Conservation (phyloP, 1,140 invertebrate species). For the Microplitis demolitor region DNA sequence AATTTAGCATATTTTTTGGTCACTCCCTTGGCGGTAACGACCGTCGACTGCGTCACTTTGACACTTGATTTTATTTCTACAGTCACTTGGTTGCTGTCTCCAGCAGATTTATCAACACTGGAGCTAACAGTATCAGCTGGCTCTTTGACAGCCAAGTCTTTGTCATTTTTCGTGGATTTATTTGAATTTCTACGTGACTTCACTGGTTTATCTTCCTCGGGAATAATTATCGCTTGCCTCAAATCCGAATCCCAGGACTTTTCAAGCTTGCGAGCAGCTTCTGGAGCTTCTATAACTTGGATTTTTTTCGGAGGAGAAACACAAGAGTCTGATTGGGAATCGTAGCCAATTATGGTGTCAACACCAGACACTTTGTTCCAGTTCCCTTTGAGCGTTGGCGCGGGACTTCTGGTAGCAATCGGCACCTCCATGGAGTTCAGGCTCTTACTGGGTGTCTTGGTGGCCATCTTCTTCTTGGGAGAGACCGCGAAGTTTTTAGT, state of each 20-base stretch:
- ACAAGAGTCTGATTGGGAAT: conserved; percentile 32
- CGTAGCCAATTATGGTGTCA: conserved; percentile 47
- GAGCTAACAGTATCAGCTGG: neutral
- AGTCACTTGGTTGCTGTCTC: neutral
- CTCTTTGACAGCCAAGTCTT: neutral
- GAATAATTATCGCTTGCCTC: conserved; percentile 30
- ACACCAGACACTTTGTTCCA: conserved; percentile 57
- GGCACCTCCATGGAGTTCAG: conserved; percentile 34
- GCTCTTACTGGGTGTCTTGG: conserved; percentile 17
- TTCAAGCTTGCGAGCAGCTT: neutral
- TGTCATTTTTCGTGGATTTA: neutral
- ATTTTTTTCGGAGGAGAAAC: conserved; percentile 20
- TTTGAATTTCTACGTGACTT: neutral
- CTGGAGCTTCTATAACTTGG: neutral
- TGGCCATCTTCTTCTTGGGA: conserved; percentile 28
- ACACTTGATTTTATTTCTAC: neutral
- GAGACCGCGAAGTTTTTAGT: conserved; percentile 3
- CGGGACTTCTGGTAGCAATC: conserved; percentile 51
- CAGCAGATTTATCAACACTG: too few species aligned
- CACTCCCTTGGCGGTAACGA: conserved; percentile 32
- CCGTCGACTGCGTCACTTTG: neutral
- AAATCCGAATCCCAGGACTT: conserved; percentile 52
- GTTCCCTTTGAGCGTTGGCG: conserved; percentile 49
- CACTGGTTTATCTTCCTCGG: neutral
- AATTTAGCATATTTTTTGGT: conserved; percentile 52